These are phyloP conservation scores for Poeciliopsis occidentalis DNA, from an alignment of 2,113 vertebrate genomes.

Conservation along the genomic window DNA sequence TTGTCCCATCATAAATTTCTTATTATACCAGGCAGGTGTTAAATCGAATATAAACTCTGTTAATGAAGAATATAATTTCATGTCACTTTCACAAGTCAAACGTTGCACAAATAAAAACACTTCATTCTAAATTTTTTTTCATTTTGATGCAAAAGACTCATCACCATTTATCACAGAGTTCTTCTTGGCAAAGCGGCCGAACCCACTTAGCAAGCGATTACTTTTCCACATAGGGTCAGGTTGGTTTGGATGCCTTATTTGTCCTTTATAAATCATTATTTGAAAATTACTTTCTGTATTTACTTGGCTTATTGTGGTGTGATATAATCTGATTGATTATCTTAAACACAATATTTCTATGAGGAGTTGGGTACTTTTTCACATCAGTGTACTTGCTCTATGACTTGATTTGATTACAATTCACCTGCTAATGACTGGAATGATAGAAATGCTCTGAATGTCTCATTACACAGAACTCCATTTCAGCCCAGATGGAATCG, in stretches of 20 bases:
- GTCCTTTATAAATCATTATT: not conserved
- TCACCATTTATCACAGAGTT: not conserved
- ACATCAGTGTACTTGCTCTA: not conserved
- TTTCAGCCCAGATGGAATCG: not conserved
- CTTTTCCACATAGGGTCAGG: not conserved
- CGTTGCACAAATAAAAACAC: too few relatives aligned
- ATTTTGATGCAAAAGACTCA: not conserved
- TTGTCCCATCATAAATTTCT: too few relatives aligned
- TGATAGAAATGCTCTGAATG: not conserved
- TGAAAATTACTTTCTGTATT: not conserved
- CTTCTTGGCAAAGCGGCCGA: not conserved
- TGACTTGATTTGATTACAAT: not conserved
- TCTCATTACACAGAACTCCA: not conserved
- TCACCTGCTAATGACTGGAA: not conserved
- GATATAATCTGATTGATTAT: not conserved
- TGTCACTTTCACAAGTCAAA: not conserved
- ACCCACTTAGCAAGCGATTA: not conserved
- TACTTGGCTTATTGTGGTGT: not conserved
- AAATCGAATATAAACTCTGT: too few relatives aligned
- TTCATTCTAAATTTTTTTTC: too few relatives aligned
- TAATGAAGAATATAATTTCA: too few relatives aligned
- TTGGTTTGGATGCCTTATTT: not conserved
- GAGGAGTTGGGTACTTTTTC: not conserved
- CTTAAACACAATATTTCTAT: not conserved
- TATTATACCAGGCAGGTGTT: too few relatives aligned